These are phyloP conservation scores for Tamias sibiricus DNA, from an alignment of 2,113 vertebrate genomes.

Conservation along the genomic window DNA sequence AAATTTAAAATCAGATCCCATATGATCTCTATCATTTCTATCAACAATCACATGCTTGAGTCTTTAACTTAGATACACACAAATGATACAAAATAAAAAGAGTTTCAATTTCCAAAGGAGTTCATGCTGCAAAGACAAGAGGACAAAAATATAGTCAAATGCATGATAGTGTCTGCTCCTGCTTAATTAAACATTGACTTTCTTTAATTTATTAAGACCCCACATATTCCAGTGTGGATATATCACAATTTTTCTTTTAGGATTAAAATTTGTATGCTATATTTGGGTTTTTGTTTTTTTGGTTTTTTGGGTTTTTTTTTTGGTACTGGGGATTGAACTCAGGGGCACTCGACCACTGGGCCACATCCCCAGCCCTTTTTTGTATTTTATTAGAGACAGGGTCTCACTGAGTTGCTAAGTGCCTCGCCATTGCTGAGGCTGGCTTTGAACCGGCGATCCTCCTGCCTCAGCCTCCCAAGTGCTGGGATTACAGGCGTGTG, in stretches of 20 bases:
- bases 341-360: too few species aligned
- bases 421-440: too few species aligned
- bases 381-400: too few species aligned
- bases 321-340: too few species aligned
- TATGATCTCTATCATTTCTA: not conserved
- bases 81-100: not conserved
- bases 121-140: not conserved
- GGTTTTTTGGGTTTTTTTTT: too few species aligned
- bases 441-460: too few species aligned
- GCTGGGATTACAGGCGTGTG: too few species aligned
- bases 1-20: not conserved
- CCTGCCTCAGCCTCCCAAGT: too few species aligned
- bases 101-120: not conserved
- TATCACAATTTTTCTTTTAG: not conserved
- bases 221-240: not conserved
- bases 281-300: too few species aligned
- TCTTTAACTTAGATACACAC: not conserved
- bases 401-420: too few species aligned
- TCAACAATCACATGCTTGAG: not conserved
- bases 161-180: not conserved
- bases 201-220: constrained; percentile 11
- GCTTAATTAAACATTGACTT: not conserved
- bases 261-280: not conserved
- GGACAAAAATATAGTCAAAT: not conserved
- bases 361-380: too few species aligned